A percentile compares a stretch with the other conserved stretches of the same genome.
These are phyloP conservation scores for Cataglyphis livida DNA, from an alignment of 2,888 invertebrate species.

Conservation along the genomic window DNA sequence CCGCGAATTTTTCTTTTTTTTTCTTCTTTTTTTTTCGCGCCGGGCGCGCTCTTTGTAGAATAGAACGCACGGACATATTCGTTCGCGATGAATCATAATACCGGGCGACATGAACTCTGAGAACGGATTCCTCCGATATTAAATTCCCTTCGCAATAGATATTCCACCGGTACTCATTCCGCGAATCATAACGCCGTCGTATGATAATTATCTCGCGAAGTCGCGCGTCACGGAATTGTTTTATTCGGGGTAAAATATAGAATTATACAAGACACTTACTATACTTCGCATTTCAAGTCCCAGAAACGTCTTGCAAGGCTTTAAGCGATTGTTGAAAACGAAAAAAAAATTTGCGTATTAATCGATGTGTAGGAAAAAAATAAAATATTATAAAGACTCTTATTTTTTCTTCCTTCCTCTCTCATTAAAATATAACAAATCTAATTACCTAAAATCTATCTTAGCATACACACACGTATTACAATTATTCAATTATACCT, in stretches of 20 bases:
- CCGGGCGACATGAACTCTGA: conserved; percentile 51
- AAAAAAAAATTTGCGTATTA: background rate
- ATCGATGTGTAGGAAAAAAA: background rate
- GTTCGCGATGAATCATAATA: conserved; percentile 66
- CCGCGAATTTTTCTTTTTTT: conserved; percentile 65
- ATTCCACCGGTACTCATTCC: conserved; percentile 47
- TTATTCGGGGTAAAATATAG: background rate
- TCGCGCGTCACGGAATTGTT: conserved; percentile 1
- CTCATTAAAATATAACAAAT: background rate
- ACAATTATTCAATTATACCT: background rate
- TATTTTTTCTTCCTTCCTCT: background rate
- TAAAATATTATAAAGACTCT: background rate
- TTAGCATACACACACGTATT: background rate
- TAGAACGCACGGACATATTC: conserved; percentile 56
- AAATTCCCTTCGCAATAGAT: conserved; percentile 61
- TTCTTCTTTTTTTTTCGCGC: background rate
- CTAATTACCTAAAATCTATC: background rate
- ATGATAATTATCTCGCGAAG: conserved; percentile 43
- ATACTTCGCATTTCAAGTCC: background rate
- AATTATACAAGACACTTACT: background rate
- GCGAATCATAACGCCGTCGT: conserved; percentile 18
- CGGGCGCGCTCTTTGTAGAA: conserved; percentile 25
- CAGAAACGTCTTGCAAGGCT: background rate
- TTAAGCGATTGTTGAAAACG: background rate
- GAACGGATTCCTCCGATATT: conserved; percentile 69